Conservation (phyloP, 2,113 vertebrate genomes). For the Peromyscus leucopus region DNA sequence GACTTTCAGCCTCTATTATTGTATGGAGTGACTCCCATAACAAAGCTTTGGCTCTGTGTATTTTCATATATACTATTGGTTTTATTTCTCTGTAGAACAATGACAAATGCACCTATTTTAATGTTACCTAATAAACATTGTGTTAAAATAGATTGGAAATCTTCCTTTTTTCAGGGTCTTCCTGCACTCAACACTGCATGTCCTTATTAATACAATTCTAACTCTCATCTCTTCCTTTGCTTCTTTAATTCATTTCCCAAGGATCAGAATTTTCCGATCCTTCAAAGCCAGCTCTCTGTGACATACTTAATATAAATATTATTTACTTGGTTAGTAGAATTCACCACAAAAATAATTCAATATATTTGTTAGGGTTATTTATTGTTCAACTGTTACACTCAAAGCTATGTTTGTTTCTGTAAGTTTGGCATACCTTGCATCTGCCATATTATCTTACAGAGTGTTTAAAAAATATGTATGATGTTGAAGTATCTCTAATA, state of each 20-base stretch:
- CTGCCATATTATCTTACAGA: background rate
- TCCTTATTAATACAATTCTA: background rate
- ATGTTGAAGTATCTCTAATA: slow-evolving; percentile 1
- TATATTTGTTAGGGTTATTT: background rate
- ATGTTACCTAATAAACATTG: background rate
- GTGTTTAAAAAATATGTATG: background rate
- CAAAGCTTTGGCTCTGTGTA: background rate
- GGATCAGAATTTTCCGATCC: background rate
- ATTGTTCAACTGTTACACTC: background rate
- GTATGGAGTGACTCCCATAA: background rate
- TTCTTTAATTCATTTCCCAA: background rate
- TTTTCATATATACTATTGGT: background rate
- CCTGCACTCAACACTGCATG: background rate
- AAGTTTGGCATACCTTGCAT: background rate
- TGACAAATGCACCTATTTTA: background rate
- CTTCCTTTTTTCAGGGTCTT: background rate
- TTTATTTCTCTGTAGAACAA: background rate
- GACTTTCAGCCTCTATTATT: background rate
- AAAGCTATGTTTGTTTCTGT: background rate
- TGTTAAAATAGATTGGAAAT: background rate
- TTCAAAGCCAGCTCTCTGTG: background rate
- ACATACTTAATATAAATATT: background rate
- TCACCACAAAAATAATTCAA: background rate
- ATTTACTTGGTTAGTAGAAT: background rate
- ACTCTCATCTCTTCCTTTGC: background rate